Conservation (phyloP, 2,113 vertebrate species). For the Burhinus oedicnemus region DNA sequence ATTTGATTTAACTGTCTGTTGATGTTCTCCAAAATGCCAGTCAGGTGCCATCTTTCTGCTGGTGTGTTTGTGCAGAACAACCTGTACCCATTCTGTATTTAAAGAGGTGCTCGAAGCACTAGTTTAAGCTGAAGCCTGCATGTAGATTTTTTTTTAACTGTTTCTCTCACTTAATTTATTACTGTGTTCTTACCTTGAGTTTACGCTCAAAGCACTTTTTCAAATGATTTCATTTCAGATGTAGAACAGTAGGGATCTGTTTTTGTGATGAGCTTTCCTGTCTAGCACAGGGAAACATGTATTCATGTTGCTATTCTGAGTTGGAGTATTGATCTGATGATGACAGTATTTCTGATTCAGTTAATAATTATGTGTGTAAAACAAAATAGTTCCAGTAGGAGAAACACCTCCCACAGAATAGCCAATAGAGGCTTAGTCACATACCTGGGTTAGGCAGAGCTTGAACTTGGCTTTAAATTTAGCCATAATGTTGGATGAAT, state of each 20-base stretch:
- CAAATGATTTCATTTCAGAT: not conserved
- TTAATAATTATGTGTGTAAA: not conserved
- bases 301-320: not conserved
- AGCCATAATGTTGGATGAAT: not conserved
- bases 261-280: not conserved
- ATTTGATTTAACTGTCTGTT: not conserved
- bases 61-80: not conserved
- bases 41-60: not conserved
- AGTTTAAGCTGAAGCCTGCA: not conserved
- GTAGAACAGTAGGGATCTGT: not conserved
- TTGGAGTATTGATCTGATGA: not conserved
- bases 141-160: not conserved
- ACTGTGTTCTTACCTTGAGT: not conserved
- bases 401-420: not conserved
- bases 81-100: not conserved
- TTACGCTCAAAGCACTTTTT: not conserved
- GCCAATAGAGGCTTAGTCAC: not conserved
- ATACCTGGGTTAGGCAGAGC: not conserved
- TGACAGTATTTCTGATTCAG: not conserved
- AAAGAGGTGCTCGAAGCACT: not conserved
- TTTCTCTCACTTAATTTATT: not conserved
- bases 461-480: not conserved
- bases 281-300: not conserved
- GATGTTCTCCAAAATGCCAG: not conserved
- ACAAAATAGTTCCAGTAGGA: not conserved